Conservation (phyloP, 2,888 invertebrate species). For the Meloe dianella region DNA sequence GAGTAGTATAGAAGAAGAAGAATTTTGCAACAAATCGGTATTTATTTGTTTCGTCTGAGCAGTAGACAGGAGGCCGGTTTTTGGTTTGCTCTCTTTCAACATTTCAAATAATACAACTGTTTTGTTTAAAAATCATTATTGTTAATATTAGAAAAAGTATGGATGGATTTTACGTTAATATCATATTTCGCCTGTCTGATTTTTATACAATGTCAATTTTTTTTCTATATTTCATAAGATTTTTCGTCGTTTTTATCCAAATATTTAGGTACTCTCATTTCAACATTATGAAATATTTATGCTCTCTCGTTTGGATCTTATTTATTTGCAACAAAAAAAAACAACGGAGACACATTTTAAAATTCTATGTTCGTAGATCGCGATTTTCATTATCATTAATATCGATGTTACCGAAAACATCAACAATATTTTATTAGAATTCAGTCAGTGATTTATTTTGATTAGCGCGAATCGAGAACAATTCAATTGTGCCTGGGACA, state of each 20-base stretch:
- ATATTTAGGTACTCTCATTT: slow-evolving; percentile 23
- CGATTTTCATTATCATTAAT: slow-evolving; percentile 38
- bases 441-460: not conserved
- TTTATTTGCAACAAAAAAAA: slow-evolving; percentile 43
- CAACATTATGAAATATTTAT: slow-evolving; percentile 53
- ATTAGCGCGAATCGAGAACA: not conserved
- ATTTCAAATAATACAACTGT: not conserved
- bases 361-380: slow-evolving; percentile 32
- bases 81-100: slow-evolving; percentile 31
- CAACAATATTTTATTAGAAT: not conserved
- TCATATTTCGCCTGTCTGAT: not conserved
- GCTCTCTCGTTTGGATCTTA: slow-evolving; percentile 45
- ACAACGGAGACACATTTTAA: slow-evolving; percentile 37
- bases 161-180: slow-evolving; percentile 4
- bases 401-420: slow-evolving; percentile 31
- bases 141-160: not conserved
- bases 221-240: not conserved
- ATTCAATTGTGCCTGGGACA: not conserved
- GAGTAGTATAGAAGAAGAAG: slow-evolving; percentile 27
- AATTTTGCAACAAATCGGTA: slow-evolving; percentile 48
- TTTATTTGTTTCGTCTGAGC: slow-evolving; percentile 49
- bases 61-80: slow-evolving; percentile 45
- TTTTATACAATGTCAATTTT: not conserved
- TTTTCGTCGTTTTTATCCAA: not conserved
- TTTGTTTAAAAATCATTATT: not conserved